Conservation (phyloP, 92 coral and sea anemone genomes). For the Epizoanthus stellaris region DNA sequence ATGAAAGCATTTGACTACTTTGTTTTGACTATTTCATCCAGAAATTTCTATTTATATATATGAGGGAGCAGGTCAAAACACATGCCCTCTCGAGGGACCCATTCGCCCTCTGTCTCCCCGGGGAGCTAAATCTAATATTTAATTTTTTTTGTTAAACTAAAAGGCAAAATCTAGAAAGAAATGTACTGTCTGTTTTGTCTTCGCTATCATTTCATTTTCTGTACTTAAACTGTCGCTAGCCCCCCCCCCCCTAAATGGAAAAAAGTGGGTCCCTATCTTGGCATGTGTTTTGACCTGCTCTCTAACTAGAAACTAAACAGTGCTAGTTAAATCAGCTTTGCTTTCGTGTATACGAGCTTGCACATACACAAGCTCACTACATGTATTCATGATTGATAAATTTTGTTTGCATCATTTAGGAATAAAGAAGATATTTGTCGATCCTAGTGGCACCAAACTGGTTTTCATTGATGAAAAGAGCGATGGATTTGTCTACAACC, state of each 20-base stretch:
- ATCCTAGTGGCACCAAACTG: conserved; percentile 89
- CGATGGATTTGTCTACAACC: conserved; percentile 97
- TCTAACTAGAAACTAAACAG: not conserved
- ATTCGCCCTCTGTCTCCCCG: too few species aligned
- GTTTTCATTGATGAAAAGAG: conserved; percentile 97
- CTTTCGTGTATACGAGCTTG: too few species aligned
- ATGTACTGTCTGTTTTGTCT: too few species aligned
- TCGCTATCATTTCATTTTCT: too few species aligned
- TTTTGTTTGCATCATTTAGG: conserved; percentile 56
- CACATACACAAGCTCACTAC: not conserved
- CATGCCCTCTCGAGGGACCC: too few species aligned
- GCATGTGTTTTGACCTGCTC: not conserved
- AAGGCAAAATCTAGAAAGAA: too few species aligned
- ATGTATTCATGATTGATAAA: not conserved
- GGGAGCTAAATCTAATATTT: too few species aligned
- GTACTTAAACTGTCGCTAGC: too few species aligned
- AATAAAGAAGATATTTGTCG: conserved; percentile 91
- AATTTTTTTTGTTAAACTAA: too few species aligned
- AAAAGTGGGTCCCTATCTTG: too few species aligned
- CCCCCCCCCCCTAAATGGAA: too few species aligned
- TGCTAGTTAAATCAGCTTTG: not conserved
- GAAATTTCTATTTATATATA: not conserved
- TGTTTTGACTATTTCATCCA: not conserved
- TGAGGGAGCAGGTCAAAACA: too few species aligned
- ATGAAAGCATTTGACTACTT: not conserved